Base-by-base conservation (phyloP, 2,113 vertebrate species). In the Anarhynchus alexandrinus region DNA sequence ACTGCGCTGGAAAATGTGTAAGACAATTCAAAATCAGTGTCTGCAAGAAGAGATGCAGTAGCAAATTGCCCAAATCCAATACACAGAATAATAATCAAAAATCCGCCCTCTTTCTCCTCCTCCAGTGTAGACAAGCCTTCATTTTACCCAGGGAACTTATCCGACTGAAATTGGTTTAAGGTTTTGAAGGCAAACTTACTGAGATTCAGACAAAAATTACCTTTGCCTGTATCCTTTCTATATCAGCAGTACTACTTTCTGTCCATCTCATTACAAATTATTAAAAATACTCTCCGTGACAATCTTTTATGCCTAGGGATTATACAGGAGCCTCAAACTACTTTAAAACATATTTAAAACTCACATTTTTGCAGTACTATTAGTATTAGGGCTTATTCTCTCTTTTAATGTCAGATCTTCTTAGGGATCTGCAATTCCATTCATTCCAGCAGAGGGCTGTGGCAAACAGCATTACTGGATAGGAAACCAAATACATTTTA, bases 371-470 rank as follows among this genome's bases (percentile, higher is more conserved):
- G 17, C 23, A 67, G 23, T 36, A 45, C 10, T n/a, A 9, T 42
- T 82, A 76, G 32, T 57, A 45, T 84, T 42, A 55, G 13, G 47
- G 9, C 10, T 85, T 84, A 69, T 72, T 82, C 54, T 77, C 42
- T 92, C 27, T 61, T 45, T 30, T 32, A 72, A 51, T 34, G 12
- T 78, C 55, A 21, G 21, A 59, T 38, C 38, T 40, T 80, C 55
- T 58, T 27, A 81, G 54, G 49, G 29, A 80, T 45, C 65, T 93
- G 94, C 78, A 94, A 73, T 93, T 87, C 66, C 78, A 74, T 67
- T 86, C 45, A 58, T 62, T 95, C 96, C 97, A 95, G 94, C 62
- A 97, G 96, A 86, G 95, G 95, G 97, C 97, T 93, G 74, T 86
- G 94, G 59, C 90, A 90, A 96, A 80, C 91, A 96, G 83, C 4